phyloP scores from a whole-genome alignment of 2,888 invertebrate genomes.

The Falcaria lacertinaria region DNA sequence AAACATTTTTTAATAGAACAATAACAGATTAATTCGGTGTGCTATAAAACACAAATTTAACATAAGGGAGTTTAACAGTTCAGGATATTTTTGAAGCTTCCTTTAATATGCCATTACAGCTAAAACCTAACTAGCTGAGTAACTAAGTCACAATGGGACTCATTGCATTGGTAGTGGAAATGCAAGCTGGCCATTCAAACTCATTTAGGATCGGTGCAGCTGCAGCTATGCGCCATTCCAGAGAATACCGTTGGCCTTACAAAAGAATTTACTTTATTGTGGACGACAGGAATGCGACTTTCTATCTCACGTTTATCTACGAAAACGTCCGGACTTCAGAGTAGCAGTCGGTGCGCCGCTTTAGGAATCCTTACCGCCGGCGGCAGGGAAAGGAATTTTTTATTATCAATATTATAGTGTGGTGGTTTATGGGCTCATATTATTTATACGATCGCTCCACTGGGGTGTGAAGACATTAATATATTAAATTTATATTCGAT shows the following conservation, averaged over 20 bases:
- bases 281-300: constrained; percentile 4
- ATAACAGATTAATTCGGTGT: no score
- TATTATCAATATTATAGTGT: constrained; percentile 61
- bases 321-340: neutral
- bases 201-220: constrained; percentile 1
- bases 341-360: neutral
- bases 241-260: neutral
- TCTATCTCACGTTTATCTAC: constrained; percentile 2
- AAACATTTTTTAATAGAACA: no score
- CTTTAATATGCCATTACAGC: no score
- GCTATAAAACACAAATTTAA: no score
- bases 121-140: no score
- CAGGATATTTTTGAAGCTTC: no score
- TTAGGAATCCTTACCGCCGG: constrained; percentile 16
- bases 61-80: no score
- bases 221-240: neutral
- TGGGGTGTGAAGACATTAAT: constrained; percentile 12
- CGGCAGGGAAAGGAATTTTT: constrained; percentile 49
- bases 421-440: constrained; percentile 37
- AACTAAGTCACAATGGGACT: constrained; percentile 1
- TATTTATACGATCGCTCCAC: constrained; percentile 40
- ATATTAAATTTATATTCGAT: constrained; percentile 9
- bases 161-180: neutral
- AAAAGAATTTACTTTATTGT: constrained; percentile 18
- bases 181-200: constrained; percentile 2